Conservation (phyloP, 2,888 invertebrate species). For the Chloroclystis v-ata region DNA sequence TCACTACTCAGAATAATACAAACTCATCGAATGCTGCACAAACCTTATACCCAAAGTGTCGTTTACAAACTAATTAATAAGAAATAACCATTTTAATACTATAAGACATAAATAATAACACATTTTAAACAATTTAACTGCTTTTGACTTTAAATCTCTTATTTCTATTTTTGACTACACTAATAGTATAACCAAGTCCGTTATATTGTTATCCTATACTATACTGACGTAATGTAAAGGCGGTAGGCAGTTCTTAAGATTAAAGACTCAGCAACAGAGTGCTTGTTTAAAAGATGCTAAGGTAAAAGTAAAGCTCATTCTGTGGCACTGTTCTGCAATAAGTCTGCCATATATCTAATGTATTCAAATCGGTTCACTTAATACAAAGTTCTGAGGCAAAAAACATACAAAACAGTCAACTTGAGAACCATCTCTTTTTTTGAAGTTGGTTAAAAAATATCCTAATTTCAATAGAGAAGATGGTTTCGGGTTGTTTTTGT, state of each 20-base stretch:
- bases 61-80: conserved; percentile 78
- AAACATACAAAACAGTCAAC: no score
- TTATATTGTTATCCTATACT: conserved; percentile 71
- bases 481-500: no score
- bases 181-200: conserved; percentile 77
- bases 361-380: no score
- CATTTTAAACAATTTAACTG: conserved; percentile 79
- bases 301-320: conserved; percentile 19
- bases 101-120: conserved; percentile 79
- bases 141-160: conserved; percentile 78
- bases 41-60: conserved; percentile 52
- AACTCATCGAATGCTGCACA: not conserved
- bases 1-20: no score
- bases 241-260: conserved; percentile 75
- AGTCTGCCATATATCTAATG: no score
- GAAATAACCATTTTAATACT: conserved; percentile 79
- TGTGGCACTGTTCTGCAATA: not conserved
- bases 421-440: no score
- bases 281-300: conserved; percentile 19
- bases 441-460: no score
- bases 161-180: conserved; percentile 72
- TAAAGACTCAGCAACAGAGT: conserved; percentile 74
- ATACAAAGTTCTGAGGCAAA: no score
- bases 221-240: conserved; percentile 76
- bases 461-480: no score